A percentile compares a stretch with the other conserved stretches of the same genome.
Conservation (phyloP, 92 coral and sea anemone genomes). For the Paragorgia papillata region DNA sequence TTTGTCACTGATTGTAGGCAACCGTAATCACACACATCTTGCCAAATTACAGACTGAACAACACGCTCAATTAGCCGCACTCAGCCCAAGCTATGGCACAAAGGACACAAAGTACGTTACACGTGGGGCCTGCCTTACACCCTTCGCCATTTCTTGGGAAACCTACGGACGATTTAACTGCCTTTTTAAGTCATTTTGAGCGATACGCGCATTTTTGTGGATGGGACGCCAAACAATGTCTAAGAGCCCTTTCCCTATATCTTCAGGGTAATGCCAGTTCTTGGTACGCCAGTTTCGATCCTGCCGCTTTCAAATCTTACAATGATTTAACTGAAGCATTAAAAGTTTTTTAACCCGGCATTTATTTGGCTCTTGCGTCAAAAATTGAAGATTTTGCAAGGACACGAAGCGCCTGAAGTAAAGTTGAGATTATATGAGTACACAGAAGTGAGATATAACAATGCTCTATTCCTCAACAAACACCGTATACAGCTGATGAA, state of each 20-base stretch:
- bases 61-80: constrained; percentile 5
- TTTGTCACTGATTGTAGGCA: too few species aligned
- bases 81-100: too few species aligned
- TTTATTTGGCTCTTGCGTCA: too few species aligned
- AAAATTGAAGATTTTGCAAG: too few species aligned
- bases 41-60: neutral
- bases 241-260: constrained; percentile 19
- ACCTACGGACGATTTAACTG: constrained; percentile 4
- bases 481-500: too few species aligned
- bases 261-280: constrained; percentile 13
- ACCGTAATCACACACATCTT: constrained; percentile 7
- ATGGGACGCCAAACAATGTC: constrained; percentile 11
- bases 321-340: too few species aligned
- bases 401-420: too few species aligned
- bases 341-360: too few species aligned
- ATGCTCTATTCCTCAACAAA: too few species aligned
- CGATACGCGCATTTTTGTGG: constrained; percentile 13
- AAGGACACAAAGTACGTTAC: neutral
- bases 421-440: too few species aligned
- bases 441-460: too few species aligned
- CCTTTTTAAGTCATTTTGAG: constrained; percentile 27
- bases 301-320: neutral
- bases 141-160: constrained; percentile 4
- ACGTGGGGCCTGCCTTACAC: constrained; percentile 5
- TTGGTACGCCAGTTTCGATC: constrained; percentile 4